phyloP scores from a whole-genome alignment of 2,797 vertebrate genomes.

The Lithobates sylvaticus region DNA sequence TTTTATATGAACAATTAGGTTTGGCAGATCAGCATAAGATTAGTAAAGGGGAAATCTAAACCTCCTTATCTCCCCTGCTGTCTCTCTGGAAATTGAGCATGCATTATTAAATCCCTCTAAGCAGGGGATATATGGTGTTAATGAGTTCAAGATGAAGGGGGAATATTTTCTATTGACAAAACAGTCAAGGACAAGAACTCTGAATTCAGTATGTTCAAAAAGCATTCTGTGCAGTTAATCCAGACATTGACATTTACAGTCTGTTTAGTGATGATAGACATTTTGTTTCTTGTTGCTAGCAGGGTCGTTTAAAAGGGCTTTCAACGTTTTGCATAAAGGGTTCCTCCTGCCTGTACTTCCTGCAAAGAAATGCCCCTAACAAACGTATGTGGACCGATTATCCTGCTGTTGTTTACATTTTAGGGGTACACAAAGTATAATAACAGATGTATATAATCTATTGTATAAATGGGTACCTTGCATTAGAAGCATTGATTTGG shows the following conservation, averaged over 20 bases:
- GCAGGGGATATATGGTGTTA: constrained; percentile 51
- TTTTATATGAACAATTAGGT: background rate
- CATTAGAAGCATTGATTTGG: too few species aligned
- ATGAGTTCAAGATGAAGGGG: constrained; percentile 37
- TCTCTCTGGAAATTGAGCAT: constrained; percentile 54
- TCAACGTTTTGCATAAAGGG: background rate
- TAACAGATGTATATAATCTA: too few species aligned
- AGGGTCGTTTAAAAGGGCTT: background rate
- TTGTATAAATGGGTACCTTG: too few species aligned
- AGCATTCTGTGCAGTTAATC: background rate
- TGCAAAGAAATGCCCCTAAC: background rate
- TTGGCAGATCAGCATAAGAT: background rate
- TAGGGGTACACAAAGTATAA: background rate
- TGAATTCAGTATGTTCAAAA: background rate
- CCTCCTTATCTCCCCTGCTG: constrained; percentile 44
- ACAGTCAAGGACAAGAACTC: background rate
- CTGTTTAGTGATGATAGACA: background rate
- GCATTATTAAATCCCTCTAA: constrained; percentile 55
- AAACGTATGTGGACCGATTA: background rate
- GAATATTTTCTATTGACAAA: background rate
- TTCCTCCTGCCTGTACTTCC: background rate
- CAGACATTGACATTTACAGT: background rate
- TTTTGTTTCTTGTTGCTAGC: background rate
- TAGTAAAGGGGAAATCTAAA: constrained; percentile 1
- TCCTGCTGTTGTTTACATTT: background rate